Conservation (phyloP, 92 coral and sea anemone species). For the Phenganax stokvisi region DNA sequence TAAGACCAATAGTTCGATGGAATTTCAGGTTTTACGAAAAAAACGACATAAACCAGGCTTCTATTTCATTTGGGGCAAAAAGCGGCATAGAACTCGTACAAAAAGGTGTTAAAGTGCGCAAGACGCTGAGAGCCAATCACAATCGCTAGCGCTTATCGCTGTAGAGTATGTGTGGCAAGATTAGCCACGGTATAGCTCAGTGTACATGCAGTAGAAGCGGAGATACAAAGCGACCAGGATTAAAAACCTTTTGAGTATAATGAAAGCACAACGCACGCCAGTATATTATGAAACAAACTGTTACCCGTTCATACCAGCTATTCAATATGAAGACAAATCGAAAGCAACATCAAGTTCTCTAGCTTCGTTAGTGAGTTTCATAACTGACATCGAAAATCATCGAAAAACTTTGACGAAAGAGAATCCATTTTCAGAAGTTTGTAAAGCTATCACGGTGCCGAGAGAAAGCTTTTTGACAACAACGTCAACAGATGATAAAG, state of each 20-base stretch:
- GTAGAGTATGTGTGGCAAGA: constrained; percentile 23
- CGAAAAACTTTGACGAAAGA: constrained; percentile 23
- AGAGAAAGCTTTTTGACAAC: constrained; percentile 10
- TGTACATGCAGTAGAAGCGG: constrained; percentile 1
- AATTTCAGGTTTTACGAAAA: background rate
- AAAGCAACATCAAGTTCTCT: constrained; percentile 23
- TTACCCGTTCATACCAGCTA: constrained; percentile 29
- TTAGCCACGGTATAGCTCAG: background rate
- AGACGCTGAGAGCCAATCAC: constrained; percentile 34
- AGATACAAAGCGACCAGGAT: constrained; percentile 6
- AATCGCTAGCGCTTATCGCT: constrained; percentile 30
- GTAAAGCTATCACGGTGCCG: constrained; percentile 31
- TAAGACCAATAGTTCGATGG: background rate
- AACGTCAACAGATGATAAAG: background rate
- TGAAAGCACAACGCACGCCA: background rate
- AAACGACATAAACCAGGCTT: background rate
- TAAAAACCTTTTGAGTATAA: background rate
- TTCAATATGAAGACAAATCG: constrained; percentile 15
- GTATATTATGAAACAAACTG: constrained; percentile 4
- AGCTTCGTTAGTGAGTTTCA: constrained; percentile 19
- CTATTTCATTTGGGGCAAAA: background rate
- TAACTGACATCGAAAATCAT: constrained; percentile 30
- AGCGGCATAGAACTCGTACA: background rate
- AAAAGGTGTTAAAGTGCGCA: constrained; percentile 29
- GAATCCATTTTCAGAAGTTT: constrained; percentile 18